Evolutionary conservation across 1,140 invertebrate species (phyloP).

Genomic region (Condylostylus longicornis): DNA sequence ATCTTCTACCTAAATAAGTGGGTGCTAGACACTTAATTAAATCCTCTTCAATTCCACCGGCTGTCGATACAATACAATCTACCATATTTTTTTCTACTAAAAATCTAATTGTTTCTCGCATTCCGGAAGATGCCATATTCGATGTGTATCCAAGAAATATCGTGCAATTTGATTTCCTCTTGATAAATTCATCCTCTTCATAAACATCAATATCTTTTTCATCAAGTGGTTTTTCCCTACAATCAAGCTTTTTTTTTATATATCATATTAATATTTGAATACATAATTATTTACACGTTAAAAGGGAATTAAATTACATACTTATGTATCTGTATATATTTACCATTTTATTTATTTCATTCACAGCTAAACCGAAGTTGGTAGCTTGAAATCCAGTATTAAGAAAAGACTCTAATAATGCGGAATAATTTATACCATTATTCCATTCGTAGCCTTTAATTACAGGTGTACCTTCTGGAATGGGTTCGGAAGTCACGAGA

Average conservation of each 20-base stretch:
- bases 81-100: slow-evolving; percentile 74
- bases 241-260: slow-evolving; percentile 29
- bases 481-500: slow-evolving; percentile 42
- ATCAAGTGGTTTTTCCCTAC: slow-evolving; percentile 44
- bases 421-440: slow-evolving; percentile 74
- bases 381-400: slow-evolving; percentile 92
- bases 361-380: slow-evolving; percentile 77
- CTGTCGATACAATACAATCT: slow-evolving; percentile 94
- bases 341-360: slow-evolving; percentile 89
- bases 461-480: slow-evolving; percentile 44
- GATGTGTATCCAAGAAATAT: slow-evolving; percentile 98
- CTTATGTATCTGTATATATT: slow-evolving; percentile 4
- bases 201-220: slow-evolving; percentile 48
- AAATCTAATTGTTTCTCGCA: slow-evolving; percentile 81
- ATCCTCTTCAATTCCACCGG: slow-evolving; percentile 97
- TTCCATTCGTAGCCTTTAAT: slow-evolving; percentile 86
- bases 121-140: slow-evolving; percentile 89
- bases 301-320: not conserved
- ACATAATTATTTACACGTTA: slow-evolving; percentile 1
- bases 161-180: slow-evolving; percentile 68
- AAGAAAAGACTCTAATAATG: slow-evolving; percentile 64
- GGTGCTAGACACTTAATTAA: slow-evolving; percentile 96
- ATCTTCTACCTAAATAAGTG: slow-evolving; percentile 61
- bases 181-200: slow-evolving; percentile 67
- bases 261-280: not conserved